A percentile compares a stretch with the other conserved stretches of the same genome.
Evolutionary conservation across 2,113 vertebrate species (phyloP).

Genomic region (Pollimyrus isidori): DNA sequence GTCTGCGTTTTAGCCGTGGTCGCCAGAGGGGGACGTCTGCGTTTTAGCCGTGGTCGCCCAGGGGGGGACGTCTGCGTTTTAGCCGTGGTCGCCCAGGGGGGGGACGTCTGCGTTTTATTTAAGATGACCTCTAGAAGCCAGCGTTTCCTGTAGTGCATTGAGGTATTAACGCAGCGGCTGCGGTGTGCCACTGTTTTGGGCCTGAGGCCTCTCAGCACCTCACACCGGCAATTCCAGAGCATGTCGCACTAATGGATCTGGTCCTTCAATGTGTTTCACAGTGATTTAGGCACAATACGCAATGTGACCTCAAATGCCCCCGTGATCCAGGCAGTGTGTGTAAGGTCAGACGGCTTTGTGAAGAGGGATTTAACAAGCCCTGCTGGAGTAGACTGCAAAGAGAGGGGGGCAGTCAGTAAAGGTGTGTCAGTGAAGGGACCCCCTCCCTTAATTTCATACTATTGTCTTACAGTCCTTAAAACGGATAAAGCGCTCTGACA

Average conservation of each 20-base stretch:
- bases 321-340: not conserved
- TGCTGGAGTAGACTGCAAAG: not conserved
- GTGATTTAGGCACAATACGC: not conserved
- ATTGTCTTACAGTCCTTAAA: conserved; percentile 72
- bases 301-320: not conserved
- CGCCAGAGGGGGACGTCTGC: too few species aligned
- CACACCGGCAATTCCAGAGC: not conserved
- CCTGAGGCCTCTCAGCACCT: not conserved
- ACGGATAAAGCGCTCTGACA: conserved; percentile 86
- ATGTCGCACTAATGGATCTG: not conserved
- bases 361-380: not conserved
- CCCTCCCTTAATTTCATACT: not conserved
- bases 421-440: not conserved
- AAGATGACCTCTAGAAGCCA: not conserved
- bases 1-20: conserved; percentile 10
- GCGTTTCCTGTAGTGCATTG: not conserved
- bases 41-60: conserved; percentile 1
- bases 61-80: too few species aligned
- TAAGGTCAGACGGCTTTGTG: not conserved
- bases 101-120: not conserved
- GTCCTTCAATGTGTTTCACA: not conserved
- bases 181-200: not conserved
- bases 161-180: not conserved
- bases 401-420: not conserved
- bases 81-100: conserved; percentile 4